These are phyloP conservation scores for Leptodactylus fuscus DNA, from an alignment of 2,113 vertebrate species.

Conservation along the genomic window DNA sequence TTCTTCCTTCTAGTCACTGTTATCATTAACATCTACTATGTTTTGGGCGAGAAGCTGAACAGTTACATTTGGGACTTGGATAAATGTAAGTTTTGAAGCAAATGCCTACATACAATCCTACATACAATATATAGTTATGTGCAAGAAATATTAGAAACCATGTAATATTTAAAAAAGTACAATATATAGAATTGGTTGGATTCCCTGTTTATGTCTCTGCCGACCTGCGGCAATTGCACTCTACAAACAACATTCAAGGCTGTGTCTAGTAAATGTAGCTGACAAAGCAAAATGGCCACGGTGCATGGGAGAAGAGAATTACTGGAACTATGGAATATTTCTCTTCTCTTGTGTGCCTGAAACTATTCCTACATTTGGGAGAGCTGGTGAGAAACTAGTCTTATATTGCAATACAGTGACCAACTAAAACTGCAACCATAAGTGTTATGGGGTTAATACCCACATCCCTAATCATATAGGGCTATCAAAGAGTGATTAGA, in stretches of 20 bases:
- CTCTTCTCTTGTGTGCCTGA: background rate
- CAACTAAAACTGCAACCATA: no score
- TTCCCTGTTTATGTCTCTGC: background rate
- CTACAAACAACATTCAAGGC: no score
- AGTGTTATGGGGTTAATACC: no score
- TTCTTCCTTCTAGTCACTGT: conserved; percentile 83
- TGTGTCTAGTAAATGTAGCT: background rate
- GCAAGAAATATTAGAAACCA: background rate
- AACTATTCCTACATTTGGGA: background rate
- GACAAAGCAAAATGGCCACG: background rate
- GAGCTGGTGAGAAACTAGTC: no score
- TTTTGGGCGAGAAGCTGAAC: conserved; percentile 93
- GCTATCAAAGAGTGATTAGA: no score
- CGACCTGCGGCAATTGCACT: background rate
- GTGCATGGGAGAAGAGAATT: no score
- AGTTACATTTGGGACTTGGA: conserved; percentile 93
- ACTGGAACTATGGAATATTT: background rate
- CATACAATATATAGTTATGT: background rate
- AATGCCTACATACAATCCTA: background rate
- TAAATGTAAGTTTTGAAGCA: conserved; percentile 76
- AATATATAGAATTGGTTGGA: background rate
- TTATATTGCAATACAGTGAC: no score
- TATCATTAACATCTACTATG: conserved; percentile 85
- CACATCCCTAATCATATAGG: no score
- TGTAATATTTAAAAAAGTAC: no score